phyloP scores from a whole-genome alignment of 2,888 invertebrate species.

The Pterostichus niger region DNA sequence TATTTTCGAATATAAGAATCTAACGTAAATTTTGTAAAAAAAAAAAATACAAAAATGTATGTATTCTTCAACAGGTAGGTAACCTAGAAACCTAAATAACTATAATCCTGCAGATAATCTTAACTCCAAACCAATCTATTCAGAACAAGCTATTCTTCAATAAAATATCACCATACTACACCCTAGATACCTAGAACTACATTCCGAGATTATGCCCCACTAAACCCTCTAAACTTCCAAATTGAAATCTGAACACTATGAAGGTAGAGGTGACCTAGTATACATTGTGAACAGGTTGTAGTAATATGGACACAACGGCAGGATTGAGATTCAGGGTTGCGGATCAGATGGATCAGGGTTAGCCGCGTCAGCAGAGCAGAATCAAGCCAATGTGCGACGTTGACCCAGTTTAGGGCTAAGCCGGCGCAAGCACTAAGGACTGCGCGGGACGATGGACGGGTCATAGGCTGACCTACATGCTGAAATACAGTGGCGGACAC shows the following conservation, averaged over 20 bases:
- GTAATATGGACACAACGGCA: not conserved
- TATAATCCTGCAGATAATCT: no score
- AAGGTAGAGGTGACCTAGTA: slow-evolving; percentile 2
- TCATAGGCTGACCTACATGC: slow-evolving; percentile 44
- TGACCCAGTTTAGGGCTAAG: slow-evolving; percentile 49
- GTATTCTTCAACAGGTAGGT: no score
- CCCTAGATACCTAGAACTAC: no score
- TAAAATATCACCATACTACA: no score
- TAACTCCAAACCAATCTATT: no score
- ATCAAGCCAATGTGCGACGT: not conserved
- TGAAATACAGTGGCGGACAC: slow-evolving; percentile 1
- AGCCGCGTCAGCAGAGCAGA: not conserved
- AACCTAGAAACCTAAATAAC: no score
- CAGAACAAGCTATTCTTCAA: no score
- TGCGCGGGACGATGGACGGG: not conserved
- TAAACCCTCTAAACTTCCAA: no score
- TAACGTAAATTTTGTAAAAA: no score
- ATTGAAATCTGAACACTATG: not conserved
- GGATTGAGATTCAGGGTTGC: slow-evolving; percentile 27
- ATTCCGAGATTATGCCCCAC: no score
- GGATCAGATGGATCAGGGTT: slow-evolving; percentile 40
- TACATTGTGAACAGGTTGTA: not conserved
- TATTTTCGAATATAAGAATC: no score
- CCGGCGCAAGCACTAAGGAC: slow-evolving; percentile 14
- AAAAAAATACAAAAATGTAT: no score